Percentiles rank a stretch among this genome's conserved stretches.
phyloP scores from a whole-genome alignment of 2,888 invertebrate genomes.

The Fissipunctia ypsillon region DNA sequence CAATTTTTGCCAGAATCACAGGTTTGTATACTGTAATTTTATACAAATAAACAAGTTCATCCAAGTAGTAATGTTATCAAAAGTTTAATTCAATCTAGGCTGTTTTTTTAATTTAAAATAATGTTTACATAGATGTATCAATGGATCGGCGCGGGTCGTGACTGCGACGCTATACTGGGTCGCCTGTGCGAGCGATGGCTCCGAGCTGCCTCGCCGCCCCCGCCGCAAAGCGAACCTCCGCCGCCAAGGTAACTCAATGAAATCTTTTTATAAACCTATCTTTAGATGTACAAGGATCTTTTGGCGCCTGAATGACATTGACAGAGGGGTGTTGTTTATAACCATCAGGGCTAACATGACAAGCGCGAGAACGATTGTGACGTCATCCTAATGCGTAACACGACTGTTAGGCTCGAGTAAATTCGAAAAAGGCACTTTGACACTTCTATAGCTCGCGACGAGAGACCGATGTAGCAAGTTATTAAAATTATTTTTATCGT shows the following conservation, averaged over 20 bases:
- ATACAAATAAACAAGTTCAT: not conserved
- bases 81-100: not conserved
- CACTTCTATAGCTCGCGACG: no score
- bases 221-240: slow-evolving; percentile 76
- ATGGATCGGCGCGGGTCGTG: slow-evolving; percentile 98
- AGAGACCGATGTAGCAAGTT: no score
- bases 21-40: slow-evolving; percentile 71
- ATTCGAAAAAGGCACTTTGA: no score
- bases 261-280: not conserved
- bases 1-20: slow-evolving; percentile 94
- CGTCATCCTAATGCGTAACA: no score
- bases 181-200: slow-evolving; percentile 95
- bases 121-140: slow-evolving; percentile 92
- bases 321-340: not conserved
- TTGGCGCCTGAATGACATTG: not conserved
- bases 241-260: slow-evolving; percentile 77
- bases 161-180: slow-evolving; percentile 94
- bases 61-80: not conserved
- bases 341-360: no score
- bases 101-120: no score
- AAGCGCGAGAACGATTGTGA: no score
- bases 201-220: slow-evolving; percentile 87
- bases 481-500: no score
- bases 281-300: not conserved
- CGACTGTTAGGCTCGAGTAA: no score